These are phyloP conservation scores for Bothrops jararaca DNA, from an alignment of 2,113 vertebrate species.

Conservation along the genomic window DNA sequence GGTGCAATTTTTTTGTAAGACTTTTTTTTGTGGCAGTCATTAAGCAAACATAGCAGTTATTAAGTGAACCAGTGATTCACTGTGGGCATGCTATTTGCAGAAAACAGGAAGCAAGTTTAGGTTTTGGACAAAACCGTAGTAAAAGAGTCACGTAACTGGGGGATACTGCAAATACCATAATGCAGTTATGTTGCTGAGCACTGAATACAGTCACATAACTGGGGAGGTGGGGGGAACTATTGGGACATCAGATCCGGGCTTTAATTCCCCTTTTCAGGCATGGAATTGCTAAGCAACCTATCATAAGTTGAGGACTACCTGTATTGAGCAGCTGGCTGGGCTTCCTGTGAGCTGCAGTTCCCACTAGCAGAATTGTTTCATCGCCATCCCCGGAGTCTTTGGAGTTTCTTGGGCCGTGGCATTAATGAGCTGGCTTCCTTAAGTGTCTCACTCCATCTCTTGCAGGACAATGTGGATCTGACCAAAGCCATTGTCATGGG, in stretches of 20 bases:
- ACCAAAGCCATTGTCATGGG: slow-evolving; percentile 68
- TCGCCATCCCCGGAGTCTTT: neutral
- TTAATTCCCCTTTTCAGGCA: neutral
- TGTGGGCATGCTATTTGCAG: neutral
- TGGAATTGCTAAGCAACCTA: neutral
- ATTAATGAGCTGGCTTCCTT: neutral
- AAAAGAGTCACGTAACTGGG: neutral
- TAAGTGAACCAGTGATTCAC: neutral
- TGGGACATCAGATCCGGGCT: neutral
- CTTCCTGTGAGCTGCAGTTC: neutral
- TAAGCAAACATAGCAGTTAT: neutral
- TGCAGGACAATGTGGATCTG: slow-evolving; percentile 66
- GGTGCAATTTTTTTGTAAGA: neutral
- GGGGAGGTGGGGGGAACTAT: neutral
- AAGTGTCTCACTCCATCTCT: neutral
- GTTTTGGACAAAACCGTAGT: neutral
- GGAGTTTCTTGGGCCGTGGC: neutral
- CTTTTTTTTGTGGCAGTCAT: neutral
- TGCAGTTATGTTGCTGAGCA: neutral
- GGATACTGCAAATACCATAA: neutral
- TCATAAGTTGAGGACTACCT: neutral
- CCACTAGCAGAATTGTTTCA: neutral
- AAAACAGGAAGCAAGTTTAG: neutral
- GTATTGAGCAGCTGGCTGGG: neutral
- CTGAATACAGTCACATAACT: neutral